Evolutionary conservation across 2,888 invertebrate species (phyloP), one percentile per base, ranked within the genome.

Genomic region (Cacoxenus indagator): DNA sequence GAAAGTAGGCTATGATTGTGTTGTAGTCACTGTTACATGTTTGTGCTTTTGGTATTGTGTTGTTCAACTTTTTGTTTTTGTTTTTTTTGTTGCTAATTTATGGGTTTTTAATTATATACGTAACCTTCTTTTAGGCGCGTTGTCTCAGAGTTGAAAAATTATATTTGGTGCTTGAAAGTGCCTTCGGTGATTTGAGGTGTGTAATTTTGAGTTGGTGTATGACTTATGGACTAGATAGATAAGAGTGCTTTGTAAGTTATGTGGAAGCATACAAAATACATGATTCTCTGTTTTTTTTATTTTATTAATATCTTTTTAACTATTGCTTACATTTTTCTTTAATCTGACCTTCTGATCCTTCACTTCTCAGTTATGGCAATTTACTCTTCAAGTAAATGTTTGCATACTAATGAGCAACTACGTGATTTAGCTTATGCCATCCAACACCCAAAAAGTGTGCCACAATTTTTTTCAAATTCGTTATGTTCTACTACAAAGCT

Each of bases 391-490:
- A 37, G 14, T 37, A 37, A 5, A 37, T 8, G 8, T 37, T 11
- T 37, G 37, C 37, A 37, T 37, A 37, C 9, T 37, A 37, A 1
- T 11, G 14, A 37, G 37, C 37, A 37, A 8, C 37, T 37, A 37
- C 37, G n/a, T n/a, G 37, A 37, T 37, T 1, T 4, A 11, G 37
- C 37, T 37, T n/a, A n/a, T n/a, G n/a, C 37, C 5, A 11, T 37
- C 14, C 37, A 37, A 37, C 14, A 37, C 37, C 75, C 77, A 70
- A 59, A 76, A 70, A 70, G 72, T 78, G 75, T 69, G 59, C 70
- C 66, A 75, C 72, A 81, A 14, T 48, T 48, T 48, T 9, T 48
- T 4, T n/a, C 48, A 48, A n/a, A 6, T 48, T 48, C n/a, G 48
- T 48, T 19, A 14, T 48, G 2, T 48, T 8, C 37, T 8, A n/a